Evolutionary conservation across 2,797 vertebrate species (phyloP).

Genomic region (Delichon dasypus): DNA sequence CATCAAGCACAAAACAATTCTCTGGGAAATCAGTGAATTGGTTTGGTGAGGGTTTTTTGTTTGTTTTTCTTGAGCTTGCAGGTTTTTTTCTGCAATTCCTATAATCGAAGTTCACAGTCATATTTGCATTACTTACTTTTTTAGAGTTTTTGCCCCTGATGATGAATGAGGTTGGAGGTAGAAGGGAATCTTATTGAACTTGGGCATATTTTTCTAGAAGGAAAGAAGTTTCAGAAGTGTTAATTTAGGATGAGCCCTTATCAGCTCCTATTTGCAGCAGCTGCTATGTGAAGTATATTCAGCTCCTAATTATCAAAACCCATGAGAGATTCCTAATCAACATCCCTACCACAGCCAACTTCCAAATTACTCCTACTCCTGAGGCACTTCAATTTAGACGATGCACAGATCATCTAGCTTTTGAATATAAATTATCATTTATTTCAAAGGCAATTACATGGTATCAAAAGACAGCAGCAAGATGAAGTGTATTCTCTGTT

Average conservation of each 20-base stretch:
- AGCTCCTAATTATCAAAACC: slow-evolving; percentile 29
- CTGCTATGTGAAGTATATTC: slow-evolving; percentile 10
- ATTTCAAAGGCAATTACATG: slow-evolving; percentile 1
- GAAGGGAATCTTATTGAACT: slow-evolving; percentile 99
- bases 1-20: not conserved
- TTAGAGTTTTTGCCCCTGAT: slow-evolving; percentile 97
- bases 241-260: not conserved
- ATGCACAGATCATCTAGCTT: not conserved
- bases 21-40: not conserved
- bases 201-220: slow-evolving; percentile 99
- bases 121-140: slow-evolving; percentile 86
- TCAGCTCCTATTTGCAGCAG: not conserved
- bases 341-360: not conserved
- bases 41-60: not conserved
- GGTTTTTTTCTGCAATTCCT: not conserved
- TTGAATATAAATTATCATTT: not conserved
- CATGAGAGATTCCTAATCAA: slow-evolving; percentile 26
- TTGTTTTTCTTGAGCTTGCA: not conserved
- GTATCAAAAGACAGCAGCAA: not conserved
- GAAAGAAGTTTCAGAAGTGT: not conserved
- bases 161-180: slow-evolving; percentile 99
- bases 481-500: not conserved
- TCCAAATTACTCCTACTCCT: slow-evolving; percentile 1
- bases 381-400: slow-evolving; percentile 11
- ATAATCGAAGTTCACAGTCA: not conserved